Evolutionary conservation across 1,140 invertebrate genomes (phyloP).

Genomic region (Heliconius eleuchia): DNA sequence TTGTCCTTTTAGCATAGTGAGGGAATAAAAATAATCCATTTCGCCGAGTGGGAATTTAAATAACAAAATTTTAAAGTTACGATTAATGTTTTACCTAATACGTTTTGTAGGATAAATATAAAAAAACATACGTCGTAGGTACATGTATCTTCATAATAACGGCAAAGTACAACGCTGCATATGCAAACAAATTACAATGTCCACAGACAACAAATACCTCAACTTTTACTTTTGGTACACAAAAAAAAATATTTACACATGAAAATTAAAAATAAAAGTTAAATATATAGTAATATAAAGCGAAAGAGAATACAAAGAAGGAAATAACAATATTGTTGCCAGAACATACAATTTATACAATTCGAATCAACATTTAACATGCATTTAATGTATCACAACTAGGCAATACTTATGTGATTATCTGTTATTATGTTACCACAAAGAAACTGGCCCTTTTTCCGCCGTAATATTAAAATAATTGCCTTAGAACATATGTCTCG

Average conservation of each 20-base stretch:
- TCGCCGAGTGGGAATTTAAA: too few relatives aligned
- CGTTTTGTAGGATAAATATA: too few relatives aligned
- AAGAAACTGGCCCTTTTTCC: conserved; percentile 33
- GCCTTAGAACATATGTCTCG: conserved; percentile 40
- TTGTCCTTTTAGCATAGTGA: background rate
- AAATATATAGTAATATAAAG: background rate
- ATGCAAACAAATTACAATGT: too few relatives aligned
- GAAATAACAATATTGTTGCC: conserved; percentile 10
- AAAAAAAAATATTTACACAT: too few relatives aligned
- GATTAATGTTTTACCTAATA: too few relatives aligned
- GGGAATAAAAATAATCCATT: background rate
- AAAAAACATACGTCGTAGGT: too few relatives aligned
- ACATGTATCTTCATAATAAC: too few relatives aligned
- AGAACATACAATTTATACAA: conserved; percentile 2
- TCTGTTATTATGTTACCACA: conserved; percentile 40
- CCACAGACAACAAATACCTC: too few relatives aligned
- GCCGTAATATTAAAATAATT: conserved; percentile 37
- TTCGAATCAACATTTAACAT: conserved; percentile 18
- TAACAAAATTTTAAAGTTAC: too few relatives aligned
- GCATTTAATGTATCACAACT: conserved; percentile 17
- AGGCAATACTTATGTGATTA: conserved; percentile 35
- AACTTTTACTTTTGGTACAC: too few relatives aligned
- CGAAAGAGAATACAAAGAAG: background rate
- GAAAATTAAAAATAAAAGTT: background rate
- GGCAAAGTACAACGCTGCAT: too few relatives aligned